A percentile compares a stretch with the other conserved stretches of the same genome.
These are phyloP conservation scores for Erethizon dorsatum DNA, from an alignment of 2,797 vertebrate species.

Conservation along the genomic window DNA sequence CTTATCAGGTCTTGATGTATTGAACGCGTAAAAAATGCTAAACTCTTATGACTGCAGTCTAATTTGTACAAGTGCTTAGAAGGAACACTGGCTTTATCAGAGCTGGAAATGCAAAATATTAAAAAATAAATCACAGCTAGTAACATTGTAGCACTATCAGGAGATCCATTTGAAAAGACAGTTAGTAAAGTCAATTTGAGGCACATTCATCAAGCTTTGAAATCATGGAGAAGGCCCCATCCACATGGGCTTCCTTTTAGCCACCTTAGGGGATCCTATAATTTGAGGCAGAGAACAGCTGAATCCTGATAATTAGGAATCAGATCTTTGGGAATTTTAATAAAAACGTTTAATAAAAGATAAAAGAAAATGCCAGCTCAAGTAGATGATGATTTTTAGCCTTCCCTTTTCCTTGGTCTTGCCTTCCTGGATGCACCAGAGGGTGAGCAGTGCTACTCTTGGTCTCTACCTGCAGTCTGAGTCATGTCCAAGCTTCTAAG, in stretches of 20 bases:
- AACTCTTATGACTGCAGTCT: slow-evolving; percentile 46
- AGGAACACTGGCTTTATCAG: slow-evolving; percentile 73
- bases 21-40: slow-evolving; percentile 52
- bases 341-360: slow-evolving; percentile 57
- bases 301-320: slow-evolving; percentile 60
- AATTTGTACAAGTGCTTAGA: slow-evolving; percentile 75
- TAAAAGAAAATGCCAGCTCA: slow-evolving; percentile 52
- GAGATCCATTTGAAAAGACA: slow-evolving; percentile 78
- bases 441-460: neutral
- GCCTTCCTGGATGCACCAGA: neutral
- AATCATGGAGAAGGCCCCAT: neutral
- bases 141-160: slow-evolving; percentile 65
- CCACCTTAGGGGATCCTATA: neutral
- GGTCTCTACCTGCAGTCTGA: neutral
- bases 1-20: slow-evolving; percentile 8
- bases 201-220: slow-evolving; percentile 40
- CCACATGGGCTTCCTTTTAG: neutral
- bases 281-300: slow-evolving; percentile 36
- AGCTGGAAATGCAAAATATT: slow-evolving; percentile 79
- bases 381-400: neutral
- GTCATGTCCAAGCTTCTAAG: neutral
- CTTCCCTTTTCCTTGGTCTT: neutral
- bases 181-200: slow-evolving; percentile 62
- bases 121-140: slow-evolving; percentile 81
- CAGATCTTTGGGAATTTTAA: slow-evolving; percentile 49